Evolutionary conservation across 2,888 invertebrate species (phyloP), one percentile per base, ranked within the genome.

Genomic region (Trypoxylon attenuatum): DNA sequence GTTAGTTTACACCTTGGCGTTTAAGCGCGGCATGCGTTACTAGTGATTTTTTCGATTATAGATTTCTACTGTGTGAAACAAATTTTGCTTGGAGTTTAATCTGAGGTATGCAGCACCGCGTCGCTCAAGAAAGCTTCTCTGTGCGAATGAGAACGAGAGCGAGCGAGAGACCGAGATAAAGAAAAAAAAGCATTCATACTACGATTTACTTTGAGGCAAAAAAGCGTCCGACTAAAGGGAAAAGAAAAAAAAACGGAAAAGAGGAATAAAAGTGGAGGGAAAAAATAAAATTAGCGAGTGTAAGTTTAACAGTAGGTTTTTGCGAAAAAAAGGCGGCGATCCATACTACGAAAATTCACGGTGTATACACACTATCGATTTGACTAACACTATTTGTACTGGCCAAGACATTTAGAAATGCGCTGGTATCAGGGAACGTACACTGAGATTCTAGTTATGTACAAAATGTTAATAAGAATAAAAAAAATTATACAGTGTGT

Each of bases 391-490:
- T 84, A 80, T 84, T 84, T 85, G 83, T 85, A 84, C 80, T 82
- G 76, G 81, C 73, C 73, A 70, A 78, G 80, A n/a, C n/a, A n/a
- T 74, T 81, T 77, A 76, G 71, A 78, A 83, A 78, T 76, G 79
- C 82, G 83, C 82, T 83, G 85, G 80, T 84, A 84, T 84, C 85
- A 84, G 84, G 84, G 85, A 85, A 84, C 83, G n/a, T 79, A 55
- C 58, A 72, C 53, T 42, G 23, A 53, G 29, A 67, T 72, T 62
- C 53, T 75, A 64, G 64, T 75, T 67, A 47, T 67, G 76, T 75
- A 75, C 69, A 75, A 70, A n/a, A 76, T 60, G 57, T 72, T 61
- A 63, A 66, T 73, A 69, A 55, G 56, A 45, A 46, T 63, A 52
- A 60, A n/a, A n/a, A 60, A 53, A 73, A 21, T 66, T 63, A 22